Evolutionary conservation across 2,797 vertebrate genomes (phyloP), one percentile per base, ranked within the genome.

Genomic region (Coracias cyanogaster): DNA sequence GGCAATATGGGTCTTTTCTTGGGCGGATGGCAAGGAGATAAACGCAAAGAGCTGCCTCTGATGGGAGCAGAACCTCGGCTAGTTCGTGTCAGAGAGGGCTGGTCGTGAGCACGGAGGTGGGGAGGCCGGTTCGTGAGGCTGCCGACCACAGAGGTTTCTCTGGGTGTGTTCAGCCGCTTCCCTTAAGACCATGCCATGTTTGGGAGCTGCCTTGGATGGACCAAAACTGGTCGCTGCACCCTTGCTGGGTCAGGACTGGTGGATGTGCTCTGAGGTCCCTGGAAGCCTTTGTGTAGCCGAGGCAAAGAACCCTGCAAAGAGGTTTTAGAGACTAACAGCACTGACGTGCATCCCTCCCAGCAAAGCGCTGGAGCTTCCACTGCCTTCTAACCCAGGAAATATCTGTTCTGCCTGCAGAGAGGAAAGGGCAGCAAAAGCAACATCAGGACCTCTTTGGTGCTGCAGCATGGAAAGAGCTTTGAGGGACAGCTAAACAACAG

Each of bases 131-230:
- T 81, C 0, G 0, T 13, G 79, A 87, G 72, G 82, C 67, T 85
- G 94, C 57, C 12, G 8, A 16, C 86, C 90, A 43, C 91, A 87
- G 62, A 87, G 78, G 66, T 60, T 67, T 74, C 58, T 83, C 83
- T 86, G 93, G 91, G 93, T 69, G 89, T 76, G 92, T 86, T 89
- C 81, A 58, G 86, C 48, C 0, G 0, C 88, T 86, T 92, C 94
- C 48, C 69, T 55, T 15, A 19, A 86, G 61, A 88, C 35, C 25
- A 9, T 2, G 3, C 0, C 1, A 21, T 80, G 45, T 66, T 80
- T 80, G 49, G 69, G 73, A 94, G 64, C 74, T 82, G 82, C 77
- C 60, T 60, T 29, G 71, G 67, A 73, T 72, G 55, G 76, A 39
- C 26, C 15, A 45, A 65, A 86, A 82, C 66, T 18, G 60, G 71